A percentile compares a stretch with the other conserved stretches of the same genome.
Conservation (phyloP, 2,888 invertebrate species). For the Eretmocerus hayati region DNA sequence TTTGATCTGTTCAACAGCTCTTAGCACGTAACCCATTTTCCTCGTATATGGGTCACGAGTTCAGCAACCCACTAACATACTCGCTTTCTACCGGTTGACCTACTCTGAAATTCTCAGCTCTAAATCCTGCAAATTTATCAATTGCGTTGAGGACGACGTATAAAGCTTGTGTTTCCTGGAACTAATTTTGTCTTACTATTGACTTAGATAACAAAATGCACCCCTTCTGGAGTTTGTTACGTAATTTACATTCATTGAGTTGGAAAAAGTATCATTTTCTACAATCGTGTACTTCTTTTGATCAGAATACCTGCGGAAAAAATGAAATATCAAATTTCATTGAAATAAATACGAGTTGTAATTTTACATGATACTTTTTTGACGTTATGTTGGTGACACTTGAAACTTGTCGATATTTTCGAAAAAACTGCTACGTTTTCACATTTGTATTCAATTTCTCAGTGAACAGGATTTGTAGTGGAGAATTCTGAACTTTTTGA, state of each 20-base stretch:
- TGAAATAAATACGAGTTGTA: too few relatives aligned
- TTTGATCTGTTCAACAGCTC: slow-evolving; percentile 11
- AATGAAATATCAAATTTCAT: too few relatives aligned
- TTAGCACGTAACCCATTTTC: slow-evolving; percentile 38
- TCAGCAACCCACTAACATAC: slow-evolving; percentile 32
- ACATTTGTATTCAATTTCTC: too few relatives aligned
- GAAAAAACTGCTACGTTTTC: too few relatives aligned
- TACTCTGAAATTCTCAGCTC: slow-evolving; percentile 11
- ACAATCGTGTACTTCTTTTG: too few relatives aligned
- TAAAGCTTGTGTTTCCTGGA: too few relatives aligned
- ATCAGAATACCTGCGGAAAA: too few relatives aligned
- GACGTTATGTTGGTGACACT: background rate
- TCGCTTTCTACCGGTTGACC: slow-evolving; percentile 26
- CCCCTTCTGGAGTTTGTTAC: background rate
- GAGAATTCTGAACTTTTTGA: too few relatives aligned
- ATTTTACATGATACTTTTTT: background rate
- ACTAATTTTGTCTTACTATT: too few relatives aligned
- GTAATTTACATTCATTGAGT: background rate
- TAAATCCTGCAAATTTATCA: background rate
- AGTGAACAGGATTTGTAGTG: too few relatives aligned
- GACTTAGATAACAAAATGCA: too few relatives aligned
- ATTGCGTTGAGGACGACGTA: background rate
- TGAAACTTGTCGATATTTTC: background rate
- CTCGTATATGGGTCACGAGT: slow-evolving; percentile 36
- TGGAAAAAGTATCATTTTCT: too few relatives aligned